These are phyloP conservation scores for Danio jaintianensis DNA, from an alignment of 2,797 vertebrate species.

Conservation along the genomic window DNA sequence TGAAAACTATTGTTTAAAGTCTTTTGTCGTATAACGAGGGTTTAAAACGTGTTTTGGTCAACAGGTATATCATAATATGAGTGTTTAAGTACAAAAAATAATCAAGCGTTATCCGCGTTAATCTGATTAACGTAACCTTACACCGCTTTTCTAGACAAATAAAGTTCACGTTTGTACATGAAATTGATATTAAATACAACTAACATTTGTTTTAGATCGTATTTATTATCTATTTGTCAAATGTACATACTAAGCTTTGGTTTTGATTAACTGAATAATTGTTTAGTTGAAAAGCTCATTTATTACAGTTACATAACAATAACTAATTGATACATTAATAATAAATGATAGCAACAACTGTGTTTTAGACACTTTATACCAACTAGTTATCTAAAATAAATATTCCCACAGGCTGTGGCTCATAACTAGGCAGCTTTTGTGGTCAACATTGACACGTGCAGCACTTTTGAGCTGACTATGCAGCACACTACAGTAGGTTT, in stretches of 20 bases:
- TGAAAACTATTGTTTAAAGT: background rate
- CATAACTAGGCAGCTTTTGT: background rate
- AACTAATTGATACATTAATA: background rate
- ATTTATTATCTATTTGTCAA: background rate
- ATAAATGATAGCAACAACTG: background rate
- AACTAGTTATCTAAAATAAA: background rate
- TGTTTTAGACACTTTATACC: background rate
- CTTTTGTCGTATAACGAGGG: background rate
- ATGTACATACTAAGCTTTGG: background rate
- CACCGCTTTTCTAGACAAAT: background rate
- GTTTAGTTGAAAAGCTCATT: background rate
- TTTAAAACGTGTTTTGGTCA: background rate
- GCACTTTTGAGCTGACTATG: background rate
- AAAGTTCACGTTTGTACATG: background rate
- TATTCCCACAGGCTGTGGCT: background rate
- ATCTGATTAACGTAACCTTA: background rate
- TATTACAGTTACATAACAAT: background rate
- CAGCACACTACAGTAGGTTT: background rate
- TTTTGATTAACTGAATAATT: background rate
- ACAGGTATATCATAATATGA: slow-evolving; percentile 9
- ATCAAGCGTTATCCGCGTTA: background rate
- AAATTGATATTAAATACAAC: background rate
- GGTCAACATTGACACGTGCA: background rate
- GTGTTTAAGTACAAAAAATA: background rate
- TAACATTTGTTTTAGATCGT: background rate